Conservation (phyloP, 2,888 invertebrate species). For the Oxystoma pomonae region DNA sequence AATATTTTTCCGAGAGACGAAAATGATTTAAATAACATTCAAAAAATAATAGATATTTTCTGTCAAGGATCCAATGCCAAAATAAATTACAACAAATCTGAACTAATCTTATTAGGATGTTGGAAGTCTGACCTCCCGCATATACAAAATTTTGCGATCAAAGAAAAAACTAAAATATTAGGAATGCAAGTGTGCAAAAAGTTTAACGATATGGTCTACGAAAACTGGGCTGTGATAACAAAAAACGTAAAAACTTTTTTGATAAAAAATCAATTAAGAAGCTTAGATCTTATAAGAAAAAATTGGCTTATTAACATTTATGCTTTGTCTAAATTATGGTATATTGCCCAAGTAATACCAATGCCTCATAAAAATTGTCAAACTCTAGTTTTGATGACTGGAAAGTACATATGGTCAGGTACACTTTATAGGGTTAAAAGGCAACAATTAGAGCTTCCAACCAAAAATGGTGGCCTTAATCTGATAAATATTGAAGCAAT, state of each 20-base stretch:
- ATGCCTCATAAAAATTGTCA: background rate
- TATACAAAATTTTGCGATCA: background rate
- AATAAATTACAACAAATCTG: slow-evolving; percentile 1
- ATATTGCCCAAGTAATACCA: background rate
- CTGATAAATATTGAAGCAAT: background rate
- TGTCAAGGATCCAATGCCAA: background rate
- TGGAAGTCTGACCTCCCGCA: background rate
- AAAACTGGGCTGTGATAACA: background rate
- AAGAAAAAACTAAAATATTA: background rate
- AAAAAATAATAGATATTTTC: background rate
- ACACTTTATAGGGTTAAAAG: background rate
- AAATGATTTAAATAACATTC: background rate
- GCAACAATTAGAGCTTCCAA: background rate
- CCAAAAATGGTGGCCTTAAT: background rate
- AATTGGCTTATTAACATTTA: background rate
- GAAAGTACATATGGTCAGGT: slow-evolving; percentile 1
- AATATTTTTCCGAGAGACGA: background rate
- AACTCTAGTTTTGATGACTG: background rate
- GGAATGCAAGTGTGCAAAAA: background rate
- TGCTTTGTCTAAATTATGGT: background rate
- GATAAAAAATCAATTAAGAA: background rate
- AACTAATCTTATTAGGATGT: background rate
- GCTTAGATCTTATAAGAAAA: background rate
- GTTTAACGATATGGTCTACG: background rate
- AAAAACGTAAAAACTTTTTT: background rate